These are phyloP conservation scores for Pituophis catenifer DNA, from an alignment of 2,113 vertebrate genomes.

Conservation along the genomic window DNA sequence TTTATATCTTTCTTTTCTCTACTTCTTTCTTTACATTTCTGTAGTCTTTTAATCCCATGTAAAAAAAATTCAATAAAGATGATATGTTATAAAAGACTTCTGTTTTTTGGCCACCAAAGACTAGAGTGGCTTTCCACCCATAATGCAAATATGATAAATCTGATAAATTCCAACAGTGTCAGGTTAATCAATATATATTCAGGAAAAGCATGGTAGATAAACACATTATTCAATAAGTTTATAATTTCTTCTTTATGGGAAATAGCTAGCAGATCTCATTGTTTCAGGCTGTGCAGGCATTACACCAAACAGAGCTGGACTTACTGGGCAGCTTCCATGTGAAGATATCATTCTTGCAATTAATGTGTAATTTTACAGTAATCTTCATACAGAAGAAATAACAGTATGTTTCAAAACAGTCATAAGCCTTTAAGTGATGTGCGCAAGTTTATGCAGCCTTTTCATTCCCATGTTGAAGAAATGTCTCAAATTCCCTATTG, in stretches of 20 bases:
- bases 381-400: neutral
- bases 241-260: constrained; percentile 2
- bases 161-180: too few species aligned
- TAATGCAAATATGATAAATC: too few species aligned
- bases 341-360: constrained; percentile 13
- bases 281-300: constrained; percentile 21
- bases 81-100: too few species aligned
- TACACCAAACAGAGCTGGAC: constrained; percentile 33
- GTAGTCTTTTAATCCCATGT: too few species aligned
- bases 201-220: neutral
- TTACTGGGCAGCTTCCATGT: neutral
- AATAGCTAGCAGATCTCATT: constrained; percentile 20
- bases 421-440: neutral
- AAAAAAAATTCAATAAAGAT: too few species aligned
- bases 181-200: neutral
- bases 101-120: too few species aligned
- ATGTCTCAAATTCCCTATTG: constrained; percentile 16
- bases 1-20: too few species aligned
- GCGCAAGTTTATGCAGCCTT: neutral
- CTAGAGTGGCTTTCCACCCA: too few species aligned
- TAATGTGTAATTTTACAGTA: constrained; percentile 5
- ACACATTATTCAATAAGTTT: neutral
- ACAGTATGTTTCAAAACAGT: neutral
- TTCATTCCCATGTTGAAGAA: constrained; percentile 11
- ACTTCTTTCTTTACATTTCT: too few species aligned